Evolutionary conservation across 2,888 invertebrate genomes (phyloP).

Genomic region (Baccha elongata): DNA sequence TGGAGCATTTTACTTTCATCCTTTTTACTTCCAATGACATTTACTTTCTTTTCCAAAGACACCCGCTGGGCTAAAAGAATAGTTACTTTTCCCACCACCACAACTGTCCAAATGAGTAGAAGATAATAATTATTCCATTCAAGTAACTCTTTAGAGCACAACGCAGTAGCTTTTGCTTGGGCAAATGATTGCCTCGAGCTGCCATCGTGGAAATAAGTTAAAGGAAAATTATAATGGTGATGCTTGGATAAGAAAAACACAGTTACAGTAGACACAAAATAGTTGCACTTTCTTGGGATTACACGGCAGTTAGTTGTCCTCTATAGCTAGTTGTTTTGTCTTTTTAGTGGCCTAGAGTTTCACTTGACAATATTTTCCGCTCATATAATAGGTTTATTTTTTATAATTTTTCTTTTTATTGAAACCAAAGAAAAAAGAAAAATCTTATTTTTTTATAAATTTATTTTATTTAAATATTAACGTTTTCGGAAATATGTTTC

Average conservation of each 20-base stretch:
- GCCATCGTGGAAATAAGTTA: background rate
- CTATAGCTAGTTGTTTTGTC: background rate
- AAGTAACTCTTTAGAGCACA: background rate
- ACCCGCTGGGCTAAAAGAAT: slow-evolving; percentile 22
- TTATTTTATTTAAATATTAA: no score
- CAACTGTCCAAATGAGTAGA: slow-evolving; percentile 26
- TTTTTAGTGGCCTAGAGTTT: slow-evolving; percentile 15
- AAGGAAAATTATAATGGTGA: slow-evolving; percentile 13
- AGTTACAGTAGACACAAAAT: slow-evolving; percentile 13
- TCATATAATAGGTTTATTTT: no score
- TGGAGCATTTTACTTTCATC: slow-evolving; percentile 4
- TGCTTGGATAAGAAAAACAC: background rate
- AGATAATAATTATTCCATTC: slow-evolving; percentile 29
- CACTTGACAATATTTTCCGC: slow-evolving; percentile 7
- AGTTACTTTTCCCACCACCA: slow-evolving; percentile 21
- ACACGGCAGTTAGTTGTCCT: background rate
- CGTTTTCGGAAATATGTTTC: no score
- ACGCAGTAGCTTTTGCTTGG: background rate
- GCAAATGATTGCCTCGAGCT: background rate
- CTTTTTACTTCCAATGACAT: slow-evolving; percentile 27
- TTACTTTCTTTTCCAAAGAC: slow-evolving; percentile 31
- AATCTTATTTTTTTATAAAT: no score
- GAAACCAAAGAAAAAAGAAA: no score
- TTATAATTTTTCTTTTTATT: no score
- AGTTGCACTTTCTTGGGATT: slow-evolving; percentile 2